phyloP scores from a whole-genome alignment of 1,140 invertebrate species.

The Saxidomus purpurata region DNA sequence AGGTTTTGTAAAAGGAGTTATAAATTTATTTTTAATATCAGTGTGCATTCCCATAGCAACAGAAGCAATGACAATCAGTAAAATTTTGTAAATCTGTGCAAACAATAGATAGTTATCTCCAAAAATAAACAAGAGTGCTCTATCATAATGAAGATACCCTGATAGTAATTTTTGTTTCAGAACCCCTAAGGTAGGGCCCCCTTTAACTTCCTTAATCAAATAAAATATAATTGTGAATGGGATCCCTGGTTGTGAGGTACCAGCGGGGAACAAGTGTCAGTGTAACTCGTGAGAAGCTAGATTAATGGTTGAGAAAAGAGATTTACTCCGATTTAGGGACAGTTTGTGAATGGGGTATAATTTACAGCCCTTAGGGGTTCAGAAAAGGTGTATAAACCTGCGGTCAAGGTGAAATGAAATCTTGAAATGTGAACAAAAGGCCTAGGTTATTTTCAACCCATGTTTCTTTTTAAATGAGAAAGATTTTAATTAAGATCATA shows the following conservation, averaged over 20 bases:
- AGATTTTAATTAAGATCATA: constrained; percentile 11
- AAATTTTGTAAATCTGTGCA: neutral
- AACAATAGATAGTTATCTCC: neutral
- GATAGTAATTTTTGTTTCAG: too few relatives aligned
- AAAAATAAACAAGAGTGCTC: constrained; percentile 5
- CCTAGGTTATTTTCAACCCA: neutral
- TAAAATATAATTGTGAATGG: constrained; percentile 26
- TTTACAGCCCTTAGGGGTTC: constrained; percentile 10
- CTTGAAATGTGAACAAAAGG: neutral
- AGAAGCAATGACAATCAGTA: too few relatives aligned
- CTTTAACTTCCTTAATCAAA: constrained; percentile 21
- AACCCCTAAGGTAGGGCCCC: neutral
- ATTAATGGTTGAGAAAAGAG: neutral
- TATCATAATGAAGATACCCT: neutral
- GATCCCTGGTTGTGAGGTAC: neutral
- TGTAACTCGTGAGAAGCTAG: neutral
- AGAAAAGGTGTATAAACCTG: constrained; percentile 6
- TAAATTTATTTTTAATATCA: too few relatives aligned
- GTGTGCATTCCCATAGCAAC: too few relatives aligned
- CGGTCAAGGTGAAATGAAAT: constrained; percentile 36
- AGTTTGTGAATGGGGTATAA: constrained; percentile 25
- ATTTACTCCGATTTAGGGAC: constrained; percentile 33
- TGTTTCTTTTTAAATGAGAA: neutral
- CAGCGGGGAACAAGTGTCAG: constrained; percentile 12
- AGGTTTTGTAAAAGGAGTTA: too few relatives aligned